Conservation (phyloP, 1,140 invertebrate species). For the Caenorhabditis brenneri region DNA sequence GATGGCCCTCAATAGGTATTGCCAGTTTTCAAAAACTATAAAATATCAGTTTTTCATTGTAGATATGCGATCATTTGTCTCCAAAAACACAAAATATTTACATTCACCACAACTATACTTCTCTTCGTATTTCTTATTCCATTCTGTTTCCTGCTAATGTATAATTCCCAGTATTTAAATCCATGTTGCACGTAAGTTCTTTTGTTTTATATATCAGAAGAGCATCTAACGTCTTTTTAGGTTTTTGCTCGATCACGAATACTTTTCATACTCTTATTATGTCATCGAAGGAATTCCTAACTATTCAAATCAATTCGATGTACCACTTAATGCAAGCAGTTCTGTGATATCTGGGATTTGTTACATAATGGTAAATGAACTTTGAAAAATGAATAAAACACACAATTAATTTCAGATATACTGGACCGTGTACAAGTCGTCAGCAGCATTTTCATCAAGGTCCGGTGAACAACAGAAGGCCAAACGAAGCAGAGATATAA, state of each 20-base stretch:
- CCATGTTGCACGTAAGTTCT: background rate
- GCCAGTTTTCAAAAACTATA: background rate
- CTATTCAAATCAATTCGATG: background rate
- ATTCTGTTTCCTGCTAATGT: background rate
- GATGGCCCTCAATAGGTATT: background rate
- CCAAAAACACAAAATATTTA: background rate
- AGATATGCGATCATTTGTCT: background rate
- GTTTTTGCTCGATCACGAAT: background rate
- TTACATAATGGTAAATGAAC: background rate
- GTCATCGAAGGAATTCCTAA: background rate
- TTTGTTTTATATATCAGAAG: no score
- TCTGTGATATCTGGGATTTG: background rate
- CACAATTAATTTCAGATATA: background rate
- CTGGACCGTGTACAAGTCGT: background rate
- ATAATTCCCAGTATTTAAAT: background rate
- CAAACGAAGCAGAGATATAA: background rate
- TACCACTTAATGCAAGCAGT: background rate
- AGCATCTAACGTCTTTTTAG: background rate
- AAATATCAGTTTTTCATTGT: background rate
- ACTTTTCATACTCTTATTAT: background rate
- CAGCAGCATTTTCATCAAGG: background rate
- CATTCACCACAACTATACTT: background rate
- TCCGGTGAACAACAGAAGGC: background rate
- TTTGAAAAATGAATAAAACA: background rate
- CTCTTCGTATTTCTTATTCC: background rate